These are phyloP conservation scores for Montipora sp. DNA, from an alignment of 64 coral and sea anemone species.

Conservation along the genomic window DNA sequence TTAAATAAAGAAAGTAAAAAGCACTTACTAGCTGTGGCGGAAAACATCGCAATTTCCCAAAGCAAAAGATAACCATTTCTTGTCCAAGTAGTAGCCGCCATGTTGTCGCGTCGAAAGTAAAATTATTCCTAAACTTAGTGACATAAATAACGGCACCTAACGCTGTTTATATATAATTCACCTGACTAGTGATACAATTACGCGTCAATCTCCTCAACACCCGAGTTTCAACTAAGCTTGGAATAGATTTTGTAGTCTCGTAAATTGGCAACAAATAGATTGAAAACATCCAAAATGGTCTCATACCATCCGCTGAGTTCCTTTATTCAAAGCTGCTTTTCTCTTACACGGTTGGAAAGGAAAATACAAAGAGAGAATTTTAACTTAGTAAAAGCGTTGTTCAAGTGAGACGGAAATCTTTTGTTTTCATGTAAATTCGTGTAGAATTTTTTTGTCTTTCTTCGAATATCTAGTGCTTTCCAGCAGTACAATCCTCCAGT, in stretches of 20 bases:
- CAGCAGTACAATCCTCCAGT: background rate
- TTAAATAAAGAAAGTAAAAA: background rate
- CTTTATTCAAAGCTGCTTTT: background rate
- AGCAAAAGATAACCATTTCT: background rate
- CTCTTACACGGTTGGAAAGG: background rate
- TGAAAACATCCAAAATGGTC: background rate
- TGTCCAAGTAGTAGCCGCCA: background rate
- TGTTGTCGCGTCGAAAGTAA: background rate
- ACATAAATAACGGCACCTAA: background rate
- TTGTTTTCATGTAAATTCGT: background rate
- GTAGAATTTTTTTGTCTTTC: background rate
- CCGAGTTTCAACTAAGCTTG: background rate
- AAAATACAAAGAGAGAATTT: background rate
- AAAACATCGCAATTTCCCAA: background rate
- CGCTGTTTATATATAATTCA: background rate
- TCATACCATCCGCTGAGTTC: background rate
- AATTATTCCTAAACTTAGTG: background rate
- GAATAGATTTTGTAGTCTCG: background rate
- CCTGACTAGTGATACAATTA: too few species aligned
- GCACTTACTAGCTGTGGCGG: background rate
- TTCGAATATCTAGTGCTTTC: background rate
- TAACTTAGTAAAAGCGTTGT: background rate
- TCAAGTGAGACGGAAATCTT: background rate
- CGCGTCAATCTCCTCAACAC: too few species aligned
- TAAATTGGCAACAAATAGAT: background rate